phyloP scores from a whole-genome alignment of 2,888 invertebrate species.

The Amiota minor region DNA sequence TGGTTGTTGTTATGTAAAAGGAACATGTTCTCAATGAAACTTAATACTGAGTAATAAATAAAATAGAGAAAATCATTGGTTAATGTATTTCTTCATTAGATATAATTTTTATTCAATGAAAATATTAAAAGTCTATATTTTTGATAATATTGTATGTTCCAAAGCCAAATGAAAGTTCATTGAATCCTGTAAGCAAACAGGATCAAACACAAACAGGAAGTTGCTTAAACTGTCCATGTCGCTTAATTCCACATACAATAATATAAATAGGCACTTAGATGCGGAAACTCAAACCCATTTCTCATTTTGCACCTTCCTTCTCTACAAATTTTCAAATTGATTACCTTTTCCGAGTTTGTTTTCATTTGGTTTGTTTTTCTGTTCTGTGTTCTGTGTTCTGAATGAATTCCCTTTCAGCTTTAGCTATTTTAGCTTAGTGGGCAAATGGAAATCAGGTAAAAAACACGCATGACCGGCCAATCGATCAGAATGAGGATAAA shows the following conservation, averaged over 20 bases:
- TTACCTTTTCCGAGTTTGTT: conserved; percentile 43
- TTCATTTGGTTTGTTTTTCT: not conserved
- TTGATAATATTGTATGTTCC: no score
- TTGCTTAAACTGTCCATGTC: conserved; percentile 68
- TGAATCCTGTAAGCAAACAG: not conserved
- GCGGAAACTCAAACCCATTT: conserved; percentile 18
- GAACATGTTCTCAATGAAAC: not conserved
- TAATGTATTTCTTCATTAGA: no score
- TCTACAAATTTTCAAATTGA: conserved; percentile 60
- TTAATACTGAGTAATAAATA: no score
- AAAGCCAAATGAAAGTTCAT: no score
- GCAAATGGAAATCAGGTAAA: not conserved
- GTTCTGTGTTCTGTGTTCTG: not conserved
- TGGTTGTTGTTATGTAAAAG: not conserved
- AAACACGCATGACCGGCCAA: no score
- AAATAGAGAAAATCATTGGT: no score
- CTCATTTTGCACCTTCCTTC: conserved; percentile 12
- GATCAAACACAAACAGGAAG: conserved; percentile 57
- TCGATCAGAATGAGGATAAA: no score
- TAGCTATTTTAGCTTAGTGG: not conserved
- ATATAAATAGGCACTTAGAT: not conserved
- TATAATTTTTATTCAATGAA: no score
- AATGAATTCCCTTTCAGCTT: not conserved
- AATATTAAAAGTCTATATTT: no score
- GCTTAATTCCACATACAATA: conserved; percentile 38